Percentiles rank a stretch among this genome's conserved stretches.
Evolutionary conservation across 2,797 vertebrate species (phyloP).

Genomic region (Coregonus suidteri): DNA sequence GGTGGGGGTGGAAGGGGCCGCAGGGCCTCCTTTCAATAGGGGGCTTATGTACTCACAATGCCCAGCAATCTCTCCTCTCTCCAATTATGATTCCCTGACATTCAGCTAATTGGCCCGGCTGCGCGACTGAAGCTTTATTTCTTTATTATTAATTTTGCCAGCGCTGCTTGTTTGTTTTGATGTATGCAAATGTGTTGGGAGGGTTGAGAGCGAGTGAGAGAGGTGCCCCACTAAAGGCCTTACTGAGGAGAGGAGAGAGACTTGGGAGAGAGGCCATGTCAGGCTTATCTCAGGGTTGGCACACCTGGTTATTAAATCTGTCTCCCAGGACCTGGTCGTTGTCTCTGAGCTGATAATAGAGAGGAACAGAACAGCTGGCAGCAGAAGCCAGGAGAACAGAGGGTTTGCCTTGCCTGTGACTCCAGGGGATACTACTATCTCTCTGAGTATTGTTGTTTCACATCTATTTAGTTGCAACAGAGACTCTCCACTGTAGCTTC

Average conservation of each 20-base stretch:
- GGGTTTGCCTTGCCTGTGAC: constrained; percentile 21
- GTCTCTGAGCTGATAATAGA: constrained; percentile 42
- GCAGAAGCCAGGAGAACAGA: constrained; percentile 32
- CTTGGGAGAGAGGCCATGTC: constrained; percentile 68
- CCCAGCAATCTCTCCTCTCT: constrained; percentile 85
- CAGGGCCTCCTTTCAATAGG: constrained; percentile 83
- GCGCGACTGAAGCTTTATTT: constrained; percentile 95
- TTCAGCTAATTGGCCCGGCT: constrained; percentile 99
- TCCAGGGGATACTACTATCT: constrained; percentile 18
- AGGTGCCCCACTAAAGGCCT: constrained; percentile 73
- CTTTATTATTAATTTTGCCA: constrained; percentile 91
- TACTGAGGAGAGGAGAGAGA: constrained; percentile 57
- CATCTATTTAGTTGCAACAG: neutral
- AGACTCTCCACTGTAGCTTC: constrained; percentile 3
- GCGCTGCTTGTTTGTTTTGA: constrained; percentile 85
- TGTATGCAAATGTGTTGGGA: constrained; percentile 84
- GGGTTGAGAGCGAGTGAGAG: constrained; percentile 67
- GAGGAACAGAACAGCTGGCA: constrained; percentile 37
- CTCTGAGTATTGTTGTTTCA: neutral
- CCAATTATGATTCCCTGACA: constrained; percentile 99
- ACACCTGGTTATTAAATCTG: constrained; percentile 78
- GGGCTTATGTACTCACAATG: constrained; percentile 88
- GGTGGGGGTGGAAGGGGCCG: constrained; percentile 69
- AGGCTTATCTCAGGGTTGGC: constrained; percentile 76
- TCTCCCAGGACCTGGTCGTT: constrained; percentile 17